Evolutionary conservation across 1,140 invertebrate genomes (phyloP).

Genomic region (Drosophila miranda): DNA sequence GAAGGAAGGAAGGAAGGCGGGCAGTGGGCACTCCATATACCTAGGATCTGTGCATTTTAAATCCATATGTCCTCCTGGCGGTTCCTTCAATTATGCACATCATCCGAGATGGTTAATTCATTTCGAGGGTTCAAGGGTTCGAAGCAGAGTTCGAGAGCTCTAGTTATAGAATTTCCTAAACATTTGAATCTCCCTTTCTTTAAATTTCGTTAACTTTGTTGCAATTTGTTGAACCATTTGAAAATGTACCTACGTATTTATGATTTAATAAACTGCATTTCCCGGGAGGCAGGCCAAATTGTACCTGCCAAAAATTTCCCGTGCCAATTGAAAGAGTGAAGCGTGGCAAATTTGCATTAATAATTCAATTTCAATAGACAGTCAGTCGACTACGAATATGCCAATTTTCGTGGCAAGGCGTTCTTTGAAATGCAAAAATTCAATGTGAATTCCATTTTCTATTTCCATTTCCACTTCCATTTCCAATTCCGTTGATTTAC

Average conservation of each 20-base stretch:
- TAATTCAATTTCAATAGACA: constrained; percentile 81
- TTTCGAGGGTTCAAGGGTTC: constrained; percentile 2
- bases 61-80: constrained; percentile 34
- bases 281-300: constrained; percentile 57
- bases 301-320: constrained; percentile 26
- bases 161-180: too few relatives aligned
- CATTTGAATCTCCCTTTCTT: neutral
- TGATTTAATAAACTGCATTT: constrained; percentile 77
- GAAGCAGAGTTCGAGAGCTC: neutral
- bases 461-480: constrained; percentile 8
- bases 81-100: constrained; percentile 67
- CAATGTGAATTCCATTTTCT: constrained; percentile 41
- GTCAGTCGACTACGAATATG: constrained; percentile 63
- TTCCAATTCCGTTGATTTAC: constrained; percentile 55
- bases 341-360: constrained; percentile 71
- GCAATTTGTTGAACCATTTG: neutral
- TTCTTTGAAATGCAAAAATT: constrained; percentile 79
- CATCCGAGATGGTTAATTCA: constrained; percentile 49
- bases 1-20: too few relatives aligned
- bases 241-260: constrained; percentile 51
- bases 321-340: constrained; percentile 23
- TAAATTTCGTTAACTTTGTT: neutral
- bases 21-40: neutral
- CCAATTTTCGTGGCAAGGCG: constrained; percentile 48
- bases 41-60: constrained; percentile 67